Conservation (phyloP, 2,888 invertebrate genomes). For the Nephrotoma flavescens region DNA sequence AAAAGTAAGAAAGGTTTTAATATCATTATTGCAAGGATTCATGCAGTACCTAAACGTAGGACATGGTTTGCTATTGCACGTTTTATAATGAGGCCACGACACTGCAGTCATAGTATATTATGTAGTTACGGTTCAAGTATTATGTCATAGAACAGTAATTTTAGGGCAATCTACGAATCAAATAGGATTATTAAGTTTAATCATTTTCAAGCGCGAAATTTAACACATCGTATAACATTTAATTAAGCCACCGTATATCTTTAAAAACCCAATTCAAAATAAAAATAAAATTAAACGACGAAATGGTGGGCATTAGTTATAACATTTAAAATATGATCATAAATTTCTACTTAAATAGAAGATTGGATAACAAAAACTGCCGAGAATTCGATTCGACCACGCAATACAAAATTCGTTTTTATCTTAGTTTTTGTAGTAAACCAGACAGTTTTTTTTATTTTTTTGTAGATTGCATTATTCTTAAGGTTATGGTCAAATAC, state of each 20-base stretch:
- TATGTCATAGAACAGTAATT: too few species aligned
- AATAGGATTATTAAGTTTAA: too few species aligned
- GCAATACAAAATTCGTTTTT: neutral
- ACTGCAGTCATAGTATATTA: too few species aligned
- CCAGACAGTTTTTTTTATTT: neutral
- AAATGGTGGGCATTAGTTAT: neutral
- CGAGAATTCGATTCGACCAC: neutral
- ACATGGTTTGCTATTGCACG: too few species aligned
- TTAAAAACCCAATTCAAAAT: neutral
- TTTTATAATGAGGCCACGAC: too few species aligned
- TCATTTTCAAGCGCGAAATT: too few species aligned
- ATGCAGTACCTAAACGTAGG: too few species aligned
- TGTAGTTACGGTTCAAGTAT: too few species aligned
- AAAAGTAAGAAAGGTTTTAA: too few species aligned
- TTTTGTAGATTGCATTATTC: neutral
- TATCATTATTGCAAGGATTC: too few species aligned
- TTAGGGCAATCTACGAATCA: too few species aligned
- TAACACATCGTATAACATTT: neutral
- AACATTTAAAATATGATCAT: neutral
- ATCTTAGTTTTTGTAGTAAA: neutral
- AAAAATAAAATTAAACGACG: neutral
- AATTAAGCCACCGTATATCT: neutral
- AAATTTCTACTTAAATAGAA: neutral
- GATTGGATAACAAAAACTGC: neutral
- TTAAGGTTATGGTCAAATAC: neutral